Evolutionary conservation across 1,140 invertebrate genomes (phyloP).

Genomic region (Drosophila mayri): DNA sequence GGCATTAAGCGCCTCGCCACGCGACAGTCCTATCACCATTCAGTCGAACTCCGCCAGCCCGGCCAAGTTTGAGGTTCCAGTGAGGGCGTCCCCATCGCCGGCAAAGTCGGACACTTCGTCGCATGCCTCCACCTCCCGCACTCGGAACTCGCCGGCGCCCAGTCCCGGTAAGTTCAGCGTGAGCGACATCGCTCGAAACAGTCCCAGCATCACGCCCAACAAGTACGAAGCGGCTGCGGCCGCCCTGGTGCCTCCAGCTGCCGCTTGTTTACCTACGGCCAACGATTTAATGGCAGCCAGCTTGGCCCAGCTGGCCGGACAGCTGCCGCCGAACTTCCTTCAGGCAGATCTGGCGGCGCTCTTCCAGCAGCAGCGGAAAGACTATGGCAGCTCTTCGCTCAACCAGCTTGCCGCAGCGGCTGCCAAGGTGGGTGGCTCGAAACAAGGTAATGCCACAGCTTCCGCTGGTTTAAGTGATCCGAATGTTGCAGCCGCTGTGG

Average conservation of each 20-base stretch:
- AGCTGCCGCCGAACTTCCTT: slow-evolving; percentile 76
- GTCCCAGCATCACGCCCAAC: slow-evolving; percentile 81
- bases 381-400: slow-evolving; percentile 77
- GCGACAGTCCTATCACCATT: slow-evolving; percentile 82
- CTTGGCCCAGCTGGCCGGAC: slow-evolving; percentile 77
- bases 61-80: slow-evolving; percentile 81
- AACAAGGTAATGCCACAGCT: slow-evolving; percentile 43
- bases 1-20: slow-evolving; percentile 55
- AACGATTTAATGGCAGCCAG: slow-evolving; percentile 83
- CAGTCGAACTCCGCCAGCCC: slow-evolving; percentile 82
- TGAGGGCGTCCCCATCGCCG: slow-evolving; percentile 80
- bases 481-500: slow-evolving; percentile 76
- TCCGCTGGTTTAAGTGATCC: slow-evolving; percentile 61
- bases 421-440: slow-evolving; percentile 76
- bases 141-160: slow-evolving; percentile 77
- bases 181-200: slow-evolving; percentile 78
- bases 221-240: slow-evolving; percentile 62
- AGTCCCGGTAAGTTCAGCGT: slow-evolving; percentile 82
- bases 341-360: slow-evolving; percentile 71
- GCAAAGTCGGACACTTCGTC: slow-evolving; percentile 83
- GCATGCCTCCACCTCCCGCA: slow-evolving; percentile 64
- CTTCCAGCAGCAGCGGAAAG: slow-evolving; percentile 77
- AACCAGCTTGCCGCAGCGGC: slow-evolving; percentile 80
- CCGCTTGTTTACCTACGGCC: slow-evolving; percentile 65
- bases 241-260: slow-evolving; percentile 54